phyloP scores from a whole-genome alignment of 2,797 vertebrate species.

The Phaenicophaeus curvirostris region DNA sequence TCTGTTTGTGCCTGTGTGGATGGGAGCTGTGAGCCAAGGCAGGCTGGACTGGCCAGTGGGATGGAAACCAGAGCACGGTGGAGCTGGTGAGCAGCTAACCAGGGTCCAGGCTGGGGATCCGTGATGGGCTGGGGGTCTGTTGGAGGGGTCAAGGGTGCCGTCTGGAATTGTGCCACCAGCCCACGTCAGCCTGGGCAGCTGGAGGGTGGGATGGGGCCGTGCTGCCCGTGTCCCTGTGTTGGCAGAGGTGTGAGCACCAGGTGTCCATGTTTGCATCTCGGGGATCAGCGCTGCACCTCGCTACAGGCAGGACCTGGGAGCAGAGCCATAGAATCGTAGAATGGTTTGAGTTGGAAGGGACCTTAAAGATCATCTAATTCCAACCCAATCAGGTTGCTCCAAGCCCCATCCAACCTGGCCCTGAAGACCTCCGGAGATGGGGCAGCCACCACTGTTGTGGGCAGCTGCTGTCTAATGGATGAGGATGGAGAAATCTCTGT shows the following conservation, averaged over 20 bases:
- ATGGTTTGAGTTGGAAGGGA: too few relatives aligned
- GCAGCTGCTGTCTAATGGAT: too few relatives aligned
- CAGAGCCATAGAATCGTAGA: background rate
- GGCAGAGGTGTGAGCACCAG: background rate
- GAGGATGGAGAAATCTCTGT: background rate
- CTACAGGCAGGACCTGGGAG: background rate
- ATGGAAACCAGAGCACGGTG: background rate
- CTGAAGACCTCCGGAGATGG: too few relatives aligned
- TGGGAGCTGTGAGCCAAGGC: background rate
- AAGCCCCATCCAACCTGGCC: too few relatives aligned
- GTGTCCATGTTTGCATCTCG: background rate
- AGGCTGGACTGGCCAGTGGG: rapidly evolving
- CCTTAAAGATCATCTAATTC: too few relatives aligned
- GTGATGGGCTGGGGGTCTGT: rapidly evolving
- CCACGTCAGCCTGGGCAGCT: background rate
- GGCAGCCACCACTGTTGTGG: too few relatives aligned
- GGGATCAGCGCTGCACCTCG: background rate
- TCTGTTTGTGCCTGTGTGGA: background rate
- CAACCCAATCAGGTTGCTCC: too few relatives aligned
- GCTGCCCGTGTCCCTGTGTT: background rate
- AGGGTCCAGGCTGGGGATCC: rapidly evolving
- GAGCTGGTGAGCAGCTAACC: background rate
- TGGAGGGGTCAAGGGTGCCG: background rate
- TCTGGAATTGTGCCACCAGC: background rate
- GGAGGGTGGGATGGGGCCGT: background rate